phyloP scores from a whole-genome alignment of 2,113 vertebrate genomes.

The Egretta garzetta region DNA sequence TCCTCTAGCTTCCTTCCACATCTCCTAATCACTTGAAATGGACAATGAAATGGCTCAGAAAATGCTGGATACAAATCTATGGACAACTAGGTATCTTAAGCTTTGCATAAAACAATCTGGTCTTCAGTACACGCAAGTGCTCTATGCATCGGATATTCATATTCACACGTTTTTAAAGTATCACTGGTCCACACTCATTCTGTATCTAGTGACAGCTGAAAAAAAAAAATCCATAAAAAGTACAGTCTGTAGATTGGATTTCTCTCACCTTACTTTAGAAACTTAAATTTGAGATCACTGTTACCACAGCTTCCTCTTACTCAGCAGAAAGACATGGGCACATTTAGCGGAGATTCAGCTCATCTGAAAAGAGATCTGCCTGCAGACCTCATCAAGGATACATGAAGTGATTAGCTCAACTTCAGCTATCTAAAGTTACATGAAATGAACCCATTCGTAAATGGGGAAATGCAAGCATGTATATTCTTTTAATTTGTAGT shows the following conservation, averaged over 20 bases:
- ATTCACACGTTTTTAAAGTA: not conserved
- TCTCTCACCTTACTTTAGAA: not conserved
- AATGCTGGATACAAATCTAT: not conserved
- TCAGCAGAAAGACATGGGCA: not conserved
- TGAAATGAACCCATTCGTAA: not conserved
- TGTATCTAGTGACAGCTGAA: not conserved
- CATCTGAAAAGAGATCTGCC: not conserved
- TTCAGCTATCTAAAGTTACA: not conserved
- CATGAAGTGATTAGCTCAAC: not conserved
- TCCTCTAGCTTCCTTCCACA: not conserved
- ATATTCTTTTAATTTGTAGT: not conserved
- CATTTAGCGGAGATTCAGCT: not conserved
- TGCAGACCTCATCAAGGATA: not conserved
- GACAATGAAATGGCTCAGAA: not conserved
- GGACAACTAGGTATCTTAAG: not conserved
- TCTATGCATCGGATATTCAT: not conserved
- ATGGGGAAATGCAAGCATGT: not conserved
- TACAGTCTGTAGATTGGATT: not conserved
- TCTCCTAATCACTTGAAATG: not conserved
- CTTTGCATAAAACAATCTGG: not conserved
- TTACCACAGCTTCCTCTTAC: not conserved
- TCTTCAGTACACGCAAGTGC: not conserved
- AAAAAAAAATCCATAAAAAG: not conserved
- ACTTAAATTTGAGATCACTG: not conserved
- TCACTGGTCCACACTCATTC: not conserved